Conservation (phyloP, 2,888 invertebrate genomes). For the Brachyptera putata region DNA sequence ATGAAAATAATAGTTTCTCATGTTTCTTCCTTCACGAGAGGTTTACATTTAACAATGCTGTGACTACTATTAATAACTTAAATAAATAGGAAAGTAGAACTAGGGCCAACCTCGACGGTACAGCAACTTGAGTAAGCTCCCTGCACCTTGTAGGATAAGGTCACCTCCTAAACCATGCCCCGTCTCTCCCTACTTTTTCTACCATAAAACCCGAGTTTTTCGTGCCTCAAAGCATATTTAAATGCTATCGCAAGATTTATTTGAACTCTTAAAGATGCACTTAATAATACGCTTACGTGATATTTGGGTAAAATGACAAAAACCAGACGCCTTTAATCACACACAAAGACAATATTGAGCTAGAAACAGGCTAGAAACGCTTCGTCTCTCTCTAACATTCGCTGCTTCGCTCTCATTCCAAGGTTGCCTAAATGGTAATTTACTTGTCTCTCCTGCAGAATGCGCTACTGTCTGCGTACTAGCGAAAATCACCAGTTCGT, state of each 20-base stretch:
- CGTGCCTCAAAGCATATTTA: not conserved
- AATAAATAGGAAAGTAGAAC: constrained; percentile 2
- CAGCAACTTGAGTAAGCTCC: not conserved
- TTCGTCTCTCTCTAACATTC: not conserved
- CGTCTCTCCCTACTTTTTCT: constrained; percentile 13
- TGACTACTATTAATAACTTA: not conserved
- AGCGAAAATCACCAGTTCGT: too few relatives aligned
- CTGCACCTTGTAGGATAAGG: constrained; percentile 6
- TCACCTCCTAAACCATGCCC: constrained; percentile 13
- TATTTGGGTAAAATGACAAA: not conserved
- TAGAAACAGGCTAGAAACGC: not conserved
- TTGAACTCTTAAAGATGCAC: not conserved
- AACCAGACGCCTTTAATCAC: not conserved
- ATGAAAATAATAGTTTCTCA: too few relatives aligned
- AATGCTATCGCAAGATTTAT: not conserved
- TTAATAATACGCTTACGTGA: not conserved
- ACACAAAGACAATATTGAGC: constrained; percentile 10
- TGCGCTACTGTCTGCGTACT: not conserved
- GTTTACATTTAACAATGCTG: too few relatives aligned
- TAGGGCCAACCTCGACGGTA: not conserved
- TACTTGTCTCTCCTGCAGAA: not conserved
- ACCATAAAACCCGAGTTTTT: not conserved
- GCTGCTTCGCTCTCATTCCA: not conserved
- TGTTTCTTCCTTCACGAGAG: too few relatives aligned
- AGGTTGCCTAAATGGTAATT: not conserved